These are phyloP conservation scores for Whitmania pigra DNA, from an alignment of 1,140 invertebrate genomes.

Conservation along the genomic window DNA sequence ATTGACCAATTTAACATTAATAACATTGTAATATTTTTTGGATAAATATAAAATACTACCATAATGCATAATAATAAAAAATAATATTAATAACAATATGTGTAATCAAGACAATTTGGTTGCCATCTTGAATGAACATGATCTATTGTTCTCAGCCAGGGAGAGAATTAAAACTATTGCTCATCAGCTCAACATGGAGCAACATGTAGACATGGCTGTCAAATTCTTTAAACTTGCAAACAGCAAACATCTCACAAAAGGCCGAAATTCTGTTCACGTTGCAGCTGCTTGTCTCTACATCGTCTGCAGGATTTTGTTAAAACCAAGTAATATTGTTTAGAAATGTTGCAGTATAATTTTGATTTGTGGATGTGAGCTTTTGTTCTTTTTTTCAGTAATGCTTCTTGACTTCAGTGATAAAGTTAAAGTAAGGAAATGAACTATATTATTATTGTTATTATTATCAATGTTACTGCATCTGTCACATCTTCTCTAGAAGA, in stretches of 20 bases:
- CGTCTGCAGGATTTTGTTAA: constrained; percentile 71
- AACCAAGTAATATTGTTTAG: neutral
- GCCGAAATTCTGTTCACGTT: constrained; percentile 75
- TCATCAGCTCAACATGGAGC: constrained; percentile 55
- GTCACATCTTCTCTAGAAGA: no score
- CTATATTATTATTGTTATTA: neutral
- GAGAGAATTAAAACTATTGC: constrained; percentile 39
- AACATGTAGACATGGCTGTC: constrained; percentile 79
- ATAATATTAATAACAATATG: no score
- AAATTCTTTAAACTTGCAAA: constrained; percentile 93
- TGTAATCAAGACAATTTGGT: no score
- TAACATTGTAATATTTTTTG: no score
- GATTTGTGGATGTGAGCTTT: no score
- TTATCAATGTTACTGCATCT: no score
- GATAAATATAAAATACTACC: no score
- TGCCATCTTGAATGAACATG: neutral
- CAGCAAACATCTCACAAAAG: constrained; percentile 64
- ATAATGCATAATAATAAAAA: no score
- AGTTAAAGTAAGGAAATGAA: constrained; percentile 46
- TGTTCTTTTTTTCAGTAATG: constrained; percentile 54
- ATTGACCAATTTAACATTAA: no score
- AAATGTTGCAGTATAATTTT: no score
- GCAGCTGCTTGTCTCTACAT: constrained; percentile 95
- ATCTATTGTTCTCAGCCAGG: constrained; percentile 29
- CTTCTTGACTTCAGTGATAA: constrained; percentile 96